phyloP scores from a whole-genome alignment of 2,113 vertebrate genomes.

The Poeciliopsis occidentalis region DNA sequence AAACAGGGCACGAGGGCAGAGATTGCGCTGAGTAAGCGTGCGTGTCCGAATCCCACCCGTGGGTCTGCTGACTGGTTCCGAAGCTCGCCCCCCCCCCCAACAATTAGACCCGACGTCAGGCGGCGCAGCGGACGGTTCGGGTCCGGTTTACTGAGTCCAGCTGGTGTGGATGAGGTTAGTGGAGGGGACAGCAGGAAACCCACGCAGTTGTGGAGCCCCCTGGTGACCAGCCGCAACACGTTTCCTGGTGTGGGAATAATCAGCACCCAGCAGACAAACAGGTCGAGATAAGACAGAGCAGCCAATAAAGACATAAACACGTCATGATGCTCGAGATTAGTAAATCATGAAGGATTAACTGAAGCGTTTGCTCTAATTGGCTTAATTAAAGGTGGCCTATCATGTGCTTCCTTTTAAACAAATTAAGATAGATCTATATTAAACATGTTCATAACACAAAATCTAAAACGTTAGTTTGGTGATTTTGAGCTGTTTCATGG shows the following conservation, averaged over 20 bases:
- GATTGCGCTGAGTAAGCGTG: neutral
- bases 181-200: neutral
- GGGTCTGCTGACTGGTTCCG: slow-evolving; percentile 3
- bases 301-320: neutral
- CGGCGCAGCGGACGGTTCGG: neutral
- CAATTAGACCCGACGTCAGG: neutral
- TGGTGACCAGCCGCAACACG: neutral
- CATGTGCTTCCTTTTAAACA: too few species aligned
- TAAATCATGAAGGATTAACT: neutral
- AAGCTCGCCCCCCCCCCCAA: neutral
- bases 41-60: slow-evolving; percentile 2
- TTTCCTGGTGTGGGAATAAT: neutral
- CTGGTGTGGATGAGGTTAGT: neutral
- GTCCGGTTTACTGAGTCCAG: neutral
- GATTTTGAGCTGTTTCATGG: too few species aligned
- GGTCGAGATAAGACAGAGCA: neutral
- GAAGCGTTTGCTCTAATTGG: neutral
- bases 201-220: slow-evolving; percentile 1
- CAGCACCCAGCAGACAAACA: neutral
- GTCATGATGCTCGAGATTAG: neutral
- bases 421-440: too few species aligned
- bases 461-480: too few species aligned
- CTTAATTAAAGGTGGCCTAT: too few species aligned
- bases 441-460: too few species aligned
- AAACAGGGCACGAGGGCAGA: slow-evolving; percentile 20